These are phyloP conservation scores for Cremastobaeus sp. DNA, from an alignment of 2,888 invertebrate species.

Conservation along the genomic window DNA sequence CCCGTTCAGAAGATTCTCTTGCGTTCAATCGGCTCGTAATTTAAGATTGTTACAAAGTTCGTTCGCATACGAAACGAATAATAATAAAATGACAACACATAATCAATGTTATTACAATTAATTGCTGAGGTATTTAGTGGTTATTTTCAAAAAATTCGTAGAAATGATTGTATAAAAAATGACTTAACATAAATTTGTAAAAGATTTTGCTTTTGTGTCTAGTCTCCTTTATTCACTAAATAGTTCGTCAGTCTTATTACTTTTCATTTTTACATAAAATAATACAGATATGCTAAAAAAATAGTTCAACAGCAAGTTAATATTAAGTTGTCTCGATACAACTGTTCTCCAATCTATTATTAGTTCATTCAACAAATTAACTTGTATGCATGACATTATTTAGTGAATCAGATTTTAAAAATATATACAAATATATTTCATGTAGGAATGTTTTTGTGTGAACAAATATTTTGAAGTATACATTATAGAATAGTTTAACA, in stretches of 20 bases:
- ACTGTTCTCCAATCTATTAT: conserved; percentile 16
- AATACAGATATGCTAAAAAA: conserved; percentile 37
- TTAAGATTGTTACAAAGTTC: conserved; percentile 4
- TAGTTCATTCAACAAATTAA: conserved; percentile 23
- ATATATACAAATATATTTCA: conserved; percentile 23
- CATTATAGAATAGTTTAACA: conserved; percentile 17
- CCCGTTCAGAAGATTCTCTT: conserved; percentile 27
- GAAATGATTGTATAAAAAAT: conserved; percentile 6
- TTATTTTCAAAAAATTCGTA: conserved; percentile 1
- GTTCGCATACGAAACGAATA: conserved; percentile 8
- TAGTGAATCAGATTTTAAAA: no score
- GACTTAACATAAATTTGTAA: conserved; percentile 5
- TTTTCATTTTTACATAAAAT: conserved; percentile 33
- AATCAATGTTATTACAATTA: conserved; percentile 4
- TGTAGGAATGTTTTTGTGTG: conserved; percentile 25
- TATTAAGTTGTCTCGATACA: conserved; percentile 22
- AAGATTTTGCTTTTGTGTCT: conserved; percentile 27
- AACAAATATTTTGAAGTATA: conserved; percentile 6
- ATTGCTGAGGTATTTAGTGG: conserved; percentile 32
- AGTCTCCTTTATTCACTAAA: conserved; percentile 46
- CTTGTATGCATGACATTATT: no score
- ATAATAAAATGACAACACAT: conserved; percentile 8
- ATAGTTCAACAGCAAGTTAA: conserved; percentile 36
- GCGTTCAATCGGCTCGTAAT: no score
- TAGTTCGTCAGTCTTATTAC: conserved; percentile 47